Evolutionary conservation across 2,888 invertebrate species (phyloP).

Genomic region (Harmothoe impar): DNA sequence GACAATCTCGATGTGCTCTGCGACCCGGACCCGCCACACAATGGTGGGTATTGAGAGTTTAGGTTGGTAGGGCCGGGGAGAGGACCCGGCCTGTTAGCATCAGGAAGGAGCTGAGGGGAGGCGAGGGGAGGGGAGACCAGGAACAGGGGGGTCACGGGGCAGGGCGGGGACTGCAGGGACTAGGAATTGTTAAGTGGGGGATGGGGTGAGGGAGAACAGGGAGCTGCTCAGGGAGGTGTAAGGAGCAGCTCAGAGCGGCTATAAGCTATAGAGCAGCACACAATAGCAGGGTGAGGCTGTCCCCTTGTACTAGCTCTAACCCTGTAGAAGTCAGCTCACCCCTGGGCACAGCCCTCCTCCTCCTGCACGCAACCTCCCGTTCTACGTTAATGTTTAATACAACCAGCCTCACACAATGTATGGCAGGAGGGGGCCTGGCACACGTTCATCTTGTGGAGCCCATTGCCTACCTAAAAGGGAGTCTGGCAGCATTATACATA

Average conservation of each 20-base stretch:
- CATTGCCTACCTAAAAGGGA: too few relatives aligned
- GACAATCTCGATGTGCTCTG: not conserved
- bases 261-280: not conserved
- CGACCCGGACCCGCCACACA: not conserved
- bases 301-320: too few relatives aligned
- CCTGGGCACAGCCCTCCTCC: too few relatives aligned
- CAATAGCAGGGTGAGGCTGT: not conserved
- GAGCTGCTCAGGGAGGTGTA: not conserved
- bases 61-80: not conserved
- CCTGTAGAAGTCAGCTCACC: too few relatives aligned
- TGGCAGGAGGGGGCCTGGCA: too few relatives aligned
- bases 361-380: not conserved
- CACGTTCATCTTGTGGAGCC: too few relatives aligned
- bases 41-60: not conserved
- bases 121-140: not conserved
- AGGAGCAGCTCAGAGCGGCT: not conserved
- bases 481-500: too few relatives aligned
- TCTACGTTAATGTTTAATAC: slow-evolving; percentile 3
- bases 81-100: too few relatives aligned
- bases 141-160: not conserved
- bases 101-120: not conserved
- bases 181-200: not conserved
- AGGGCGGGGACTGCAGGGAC: not conserved
- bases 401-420: too few relatives aligned
- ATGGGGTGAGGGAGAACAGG: not conserved